phyloP scores from a whole-genome alignment of 2,888 invertebrate genomes.

The Clunio marinus region DNA sequence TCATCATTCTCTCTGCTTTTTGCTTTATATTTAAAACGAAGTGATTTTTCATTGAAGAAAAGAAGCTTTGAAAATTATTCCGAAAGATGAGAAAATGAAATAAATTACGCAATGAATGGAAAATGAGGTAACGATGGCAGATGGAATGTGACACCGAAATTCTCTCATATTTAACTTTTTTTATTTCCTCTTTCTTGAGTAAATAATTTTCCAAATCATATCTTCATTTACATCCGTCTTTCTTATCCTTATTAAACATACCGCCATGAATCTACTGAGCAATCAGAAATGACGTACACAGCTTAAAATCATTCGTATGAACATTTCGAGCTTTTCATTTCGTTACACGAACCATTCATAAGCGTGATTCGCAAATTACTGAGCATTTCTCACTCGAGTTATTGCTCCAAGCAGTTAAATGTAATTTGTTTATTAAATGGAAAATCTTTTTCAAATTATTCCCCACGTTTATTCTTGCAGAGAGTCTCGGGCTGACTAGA shows the following conservation, averaged over 20 bases:
- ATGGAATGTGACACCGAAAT: constrained; percentile 26
- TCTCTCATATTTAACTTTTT: too few species aligned
- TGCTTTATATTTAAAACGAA: background rate
- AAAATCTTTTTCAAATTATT: constrained; percentile 15
- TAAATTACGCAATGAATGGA: constrained; percentile 26
- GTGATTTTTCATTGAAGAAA: constrained; percentile 36
- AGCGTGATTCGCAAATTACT: constrained; percentile 3
- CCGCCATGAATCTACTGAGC: too few species aligned
- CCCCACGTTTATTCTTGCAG: background rate
- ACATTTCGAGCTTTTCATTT: too few species aligned
- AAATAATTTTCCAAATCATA: constrained; percentile 9
- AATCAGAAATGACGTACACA: too few species aligned
- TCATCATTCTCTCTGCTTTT: background rate
- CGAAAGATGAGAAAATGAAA: constrained; percentile 13
- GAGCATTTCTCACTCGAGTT: background rate
- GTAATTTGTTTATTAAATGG: constrained; percentile 30
- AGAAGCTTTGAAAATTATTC: background rate
- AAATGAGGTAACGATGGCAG: constrained; percentile 21
- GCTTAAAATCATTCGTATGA: too few species aligned
- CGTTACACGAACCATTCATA: background rate
- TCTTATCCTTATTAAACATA: background rate
- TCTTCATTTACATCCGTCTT: constrained; percentile 23
- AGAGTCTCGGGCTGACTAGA: too few species aligned
- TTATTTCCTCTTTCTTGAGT: background rate
- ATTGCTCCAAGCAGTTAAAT: constrained; percentile 20